A percentile compares a stretch with the other conserved stretches of the same genome.
Evolutionary conservation across 2,888 invertebrate genomes (phyloP).

Genomic region (Troides aeacus): DNA sequence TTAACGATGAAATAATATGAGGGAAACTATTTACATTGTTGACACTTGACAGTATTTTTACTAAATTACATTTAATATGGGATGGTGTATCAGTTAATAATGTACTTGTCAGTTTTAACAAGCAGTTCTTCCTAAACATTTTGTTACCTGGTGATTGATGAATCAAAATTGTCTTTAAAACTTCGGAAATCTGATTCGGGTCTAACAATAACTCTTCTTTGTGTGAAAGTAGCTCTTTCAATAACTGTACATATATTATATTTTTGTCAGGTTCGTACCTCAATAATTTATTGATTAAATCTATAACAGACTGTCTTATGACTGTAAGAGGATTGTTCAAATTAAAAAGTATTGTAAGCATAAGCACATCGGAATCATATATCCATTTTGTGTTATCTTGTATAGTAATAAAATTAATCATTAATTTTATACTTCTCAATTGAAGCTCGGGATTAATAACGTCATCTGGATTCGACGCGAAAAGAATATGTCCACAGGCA

Average conservation of each 20-base stretch:
- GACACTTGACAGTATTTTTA: constrained; percentile 67
- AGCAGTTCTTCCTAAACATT: constrained; percentile 60
- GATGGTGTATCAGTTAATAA: constrained; percentile 63
- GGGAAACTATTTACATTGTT: constrained; percentile 70
- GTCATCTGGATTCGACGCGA: constrained; percentile 63
- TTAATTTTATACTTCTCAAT: constrained; percentile 71
- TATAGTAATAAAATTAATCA: constrained; percentile 53
- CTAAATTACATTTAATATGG: constrained; percentile 68
- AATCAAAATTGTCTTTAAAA: constrained; percentile 82
- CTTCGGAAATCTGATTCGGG: constrained; percentile 82
- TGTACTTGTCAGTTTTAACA: constrained; percentile 59
- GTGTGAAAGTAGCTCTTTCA: constrained; percentile 70
- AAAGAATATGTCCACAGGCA: constrained; percentile 71
- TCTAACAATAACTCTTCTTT: constrained; percentile 83
- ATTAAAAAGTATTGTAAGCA: constrained; percentile 78
- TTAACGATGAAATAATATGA: constrained; percentile 54
- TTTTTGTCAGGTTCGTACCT: constrained; percentile 54
- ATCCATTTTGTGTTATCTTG: constrained; percentile 57
- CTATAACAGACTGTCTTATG: constrained; percentile 79
- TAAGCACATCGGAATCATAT: constrained; percentile 65
- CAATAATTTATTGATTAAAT: constrained; percentile 68
- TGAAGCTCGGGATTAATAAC: constrained; percentile 74
- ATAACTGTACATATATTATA: constrained; percentile 63
- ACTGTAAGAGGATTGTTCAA: constrained; percentile 76
- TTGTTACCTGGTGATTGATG: constrained; percentile 72